Evolutionary conservation across 2,888 invertebrate genomes (phyloP), one percentile per base, ranked within the genome.

Genomic region (Camptogramma bilineatum): DNA sequence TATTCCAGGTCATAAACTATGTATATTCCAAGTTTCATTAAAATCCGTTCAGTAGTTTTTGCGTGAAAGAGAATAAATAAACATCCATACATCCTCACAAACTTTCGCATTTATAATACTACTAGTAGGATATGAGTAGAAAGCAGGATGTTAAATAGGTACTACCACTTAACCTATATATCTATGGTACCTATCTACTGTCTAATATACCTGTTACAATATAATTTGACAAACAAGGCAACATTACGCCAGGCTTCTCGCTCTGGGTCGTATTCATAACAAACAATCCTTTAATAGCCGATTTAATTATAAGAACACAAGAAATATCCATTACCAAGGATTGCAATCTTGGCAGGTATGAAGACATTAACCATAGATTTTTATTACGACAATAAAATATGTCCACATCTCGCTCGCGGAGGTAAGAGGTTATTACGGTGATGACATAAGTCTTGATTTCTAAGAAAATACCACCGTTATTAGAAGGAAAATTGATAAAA

Each of bases 391-490:
- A 54, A 46, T 66, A 76, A 74, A 76, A 73, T 77, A 75, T 70
- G 60, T 48, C 64, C 44, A 58, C 55, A 62, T 62, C 59, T 44
- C 52, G 64, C 57, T 66, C 69, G 69, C 56, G 44, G 66, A 62
- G 34, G 68, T 59, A 74, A 71, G 62, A 73, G 70, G 76, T 75
- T 81, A 76, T 80, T 81, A 82, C 76, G 78, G 75, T 74, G 69
- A 65, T 52, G 67, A 16, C 16, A 17, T 44, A 17, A 44, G 17
- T 71, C 76, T 51, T 31, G 19, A 42, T 17, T 16, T 17, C 4
- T 7, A 44, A 44, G 44, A 16, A 44, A 17, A 1, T 13, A 2
- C 7, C 17, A 17, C 44, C 44, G 44, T 8, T 44, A 44, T 42
- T 42, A 4, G 39, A 39, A 10, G 2, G 39, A 39, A 39, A 2